Conservation (phyloP, 2,113 vertebrate genomes). For the Salvelinus sp. region DNA sequence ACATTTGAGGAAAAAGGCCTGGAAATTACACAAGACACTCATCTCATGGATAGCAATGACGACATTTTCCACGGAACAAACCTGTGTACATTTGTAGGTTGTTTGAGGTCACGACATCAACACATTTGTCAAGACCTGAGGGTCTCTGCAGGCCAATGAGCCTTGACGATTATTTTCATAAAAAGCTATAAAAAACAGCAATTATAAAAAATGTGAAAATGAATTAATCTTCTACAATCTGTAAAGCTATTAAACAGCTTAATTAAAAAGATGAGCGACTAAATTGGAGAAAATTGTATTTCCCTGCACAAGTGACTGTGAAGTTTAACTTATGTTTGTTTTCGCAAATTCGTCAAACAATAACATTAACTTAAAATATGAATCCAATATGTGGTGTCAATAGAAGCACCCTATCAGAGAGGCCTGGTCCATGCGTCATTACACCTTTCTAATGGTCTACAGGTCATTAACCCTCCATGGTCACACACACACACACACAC, state of each 20-base stretch:
- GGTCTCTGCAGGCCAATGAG: conserved; percentile 75
- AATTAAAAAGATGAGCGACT: conserved; percentile 81
- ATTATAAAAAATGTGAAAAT: conserved; percentile 83
- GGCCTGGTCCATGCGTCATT: conserved; percentile 74
- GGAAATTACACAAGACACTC: not conserved
- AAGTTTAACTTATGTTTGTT: conserved; percentile 78
- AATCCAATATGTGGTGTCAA: conserved; percentile 79
- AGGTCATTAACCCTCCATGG: conserved; percentile 75
- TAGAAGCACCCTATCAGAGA: conserved; percentile 72
- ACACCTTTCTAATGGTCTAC: conserved; percentile 70
- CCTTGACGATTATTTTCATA: conserved; percentile 82
- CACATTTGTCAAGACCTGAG: conserved; percentile 65
- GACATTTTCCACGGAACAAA: not conserved
- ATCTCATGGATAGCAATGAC: not conserved
- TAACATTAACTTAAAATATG: conserved; percentile 85
- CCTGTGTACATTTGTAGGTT: conserved; percentile 35
- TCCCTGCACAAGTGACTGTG: conserved; percentile 76
- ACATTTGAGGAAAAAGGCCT: not conserved
- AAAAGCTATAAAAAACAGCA: conserved; percentile 81
- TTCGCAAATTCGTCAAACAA: conserved; percentile 77
- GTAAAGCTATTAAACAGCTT: conserved; percentile 79
- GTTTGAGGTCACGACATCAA: conserved; percentile 50
- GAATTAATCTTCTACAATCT: conserved; percentile 83
- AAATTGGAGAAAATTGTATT: conserved; percentile 79
- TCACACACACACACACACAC: not conserved